Percentiles rank a stretch among this genome's conserved stretches.
Evolutionary conservation across 92 coral and sea anemone species (phyloP).

Genomic region (Phenganax stokvisi): DNA sequence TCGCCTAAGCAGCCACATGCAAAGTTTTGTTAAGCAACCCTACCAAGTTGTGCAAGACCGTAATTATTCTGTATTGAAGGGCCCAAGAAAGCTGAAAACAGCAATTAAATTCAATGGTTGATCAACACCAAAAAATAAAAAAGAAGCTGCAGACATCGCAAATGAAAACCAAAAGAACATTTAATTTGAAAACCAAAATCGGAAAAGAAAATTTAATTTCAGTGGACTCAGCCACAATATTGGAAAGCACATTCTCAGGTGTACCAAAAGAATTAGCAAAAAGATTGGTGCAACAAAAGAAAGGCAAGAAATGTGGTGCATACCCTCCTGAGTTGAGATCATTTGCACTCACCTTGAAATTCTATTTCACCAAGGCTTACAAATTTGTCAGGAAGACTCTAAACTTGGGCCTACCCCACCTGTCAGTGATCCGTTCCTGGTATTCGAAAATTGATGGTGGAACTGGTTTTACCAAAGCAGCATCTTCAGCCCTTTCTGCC

Average conservation of each 20-base stretch:
- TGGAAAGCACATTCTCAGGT: conserved; percentile 29
- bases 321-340: conserved; percentile 26
- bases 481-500: conserved; percentile 14
- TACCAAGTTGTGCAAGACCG: conserved; percentile 8
- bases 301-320: background rate
- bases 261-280: conserved; percentile 23
- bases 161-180: conserved; percentile 14
- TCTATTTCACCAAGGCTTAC: conserved; percentile 32
- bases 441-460: conserved; percentile 19
- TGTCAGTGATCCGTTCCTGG: conserved; percentile 19
- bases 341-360: conserved; percentile 28
- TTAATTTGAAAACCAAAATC: background rate
- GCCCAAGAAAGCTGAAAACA: conserved; percentile 9
- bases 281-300: conserved; percentile 13
- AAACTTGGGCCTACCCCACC: conserved; percentile 24
- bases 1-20: no score
- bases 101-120: conserved; percentile 9
- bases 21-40: background rate
- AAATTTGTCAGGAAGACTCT: conserved; percentile 29
- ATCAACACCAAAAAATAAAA: background rate
- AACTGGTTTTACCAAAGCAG: conserved; percentile 30
- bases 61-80: background rate
- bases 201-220: background rate
- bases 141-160: conserved; percentile 3
- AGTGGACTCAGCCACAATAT: conserved; percentile 9